Conservation (phyloP, 1,140 invertebrate species). For the Leucophenga varia region DNA sequence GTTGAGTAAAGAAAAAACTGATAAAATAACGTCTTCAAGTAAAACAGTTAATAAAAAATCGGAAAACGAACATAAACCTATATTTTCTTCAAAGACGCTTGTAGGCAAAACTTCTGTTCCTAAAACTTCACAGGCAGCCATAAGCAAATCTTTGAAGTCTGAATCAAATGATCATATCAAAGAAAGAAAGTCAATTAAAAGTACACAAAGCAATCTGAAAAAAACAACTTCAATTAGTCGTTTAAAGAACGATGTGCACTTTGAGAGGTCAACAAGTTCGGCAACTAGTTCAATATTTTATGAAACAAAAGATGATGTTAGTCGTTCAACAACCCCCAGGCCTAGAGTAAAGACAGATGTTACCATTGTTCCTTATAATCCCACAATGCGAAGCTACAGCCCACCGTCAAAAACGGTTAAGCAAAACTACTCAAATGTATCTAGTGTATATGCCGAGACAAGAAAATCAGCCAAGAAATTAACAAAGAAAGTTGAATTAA, state of each 20-base stretch:
- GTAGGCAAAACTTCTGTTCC: too few relatives aligned
- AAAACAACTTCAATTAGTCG: slow-evolving; percentile 36
- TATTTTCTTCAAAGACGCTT: too few relatives aligned
- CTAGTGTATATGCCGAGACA: slow-evolving; percentile 12
- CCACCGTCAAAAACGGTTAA: slow-evolving; percentile 27
- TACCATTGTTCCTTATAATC: slow-evolving; percentile 39
- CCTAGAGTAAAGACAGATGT: slow-evolving; percentile 47
- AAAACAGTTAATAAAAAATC: too few relatives aligned
- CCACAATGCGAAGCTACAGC: slow-evolving; percentile 31
- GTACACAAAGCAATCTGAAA: slow-evolving; percentile 34
- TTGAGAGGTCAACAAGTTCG: slow-evolving; percentile 40
- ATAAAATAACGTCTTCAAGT: too few relatives aligned
- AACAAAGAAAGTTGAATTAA: slow-evolving; percentile 9
- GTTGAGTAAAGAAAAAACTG: too few relatives aligned
- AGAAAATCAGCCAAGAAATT: neutral
- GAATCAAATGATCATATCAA: too few relatives aligned
- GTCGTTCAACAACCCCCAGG: slow-evolving; percentile 40
- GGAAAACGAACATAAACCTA: too few relatives aligned
- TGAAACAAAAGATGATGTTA: slow-evolving; percentile 41
- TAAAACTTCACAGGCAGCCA: too few relatives aligned
- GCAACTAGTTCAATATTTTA: slow-evolving; percentile 47
- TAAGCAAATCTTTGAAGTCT: too few relatives aligned
- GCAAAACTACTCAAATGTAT: slow-evolving; percentile 12
- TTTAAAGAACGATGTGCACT: slow-evolving; percentile 41
- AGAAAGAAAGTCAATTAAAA: slow-evolving; percentile 26